phyloP scores from a whole-genome alignment of 2,888 invertebrate species.

The Agriopis aurantiaria region DNA sequence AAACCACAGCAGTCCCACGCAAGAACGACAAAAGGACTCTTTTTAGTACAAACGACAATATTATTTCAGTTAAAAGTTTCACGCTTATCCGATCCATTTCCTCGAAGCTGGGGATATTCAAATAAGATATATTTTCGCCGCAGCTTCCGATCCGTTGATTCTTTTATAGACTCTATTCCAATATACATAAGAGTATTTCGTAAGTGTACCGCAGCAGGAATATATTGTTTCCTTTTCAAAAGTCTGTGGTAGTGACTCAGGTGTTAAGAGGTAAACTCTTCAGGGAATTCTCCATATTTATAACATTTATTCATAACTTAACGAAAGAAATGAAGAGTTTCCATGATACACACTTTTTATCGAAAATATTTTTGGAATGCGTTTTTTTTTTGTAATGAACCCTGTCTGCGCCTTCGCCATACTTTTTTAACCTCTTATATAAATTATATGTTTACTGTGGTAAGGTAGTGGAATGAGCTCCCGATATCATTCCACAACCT shows the following conservation, averaged over 20 bases:
- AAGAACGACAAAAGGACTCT: conserved; percentile 49
- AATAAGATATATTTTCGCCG: conserved; percentile 71
- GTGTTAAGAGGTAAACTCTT: conserved; percentile 43
- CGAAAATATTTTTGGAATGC: conserved; percentile 7
- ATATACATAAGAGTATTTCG: conserved; percentile 54
- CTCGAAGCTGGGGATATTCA: conserved; percentile 67
- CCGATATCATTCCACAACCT: no score
- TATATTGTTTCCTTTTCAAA: conserved; percentile 54
- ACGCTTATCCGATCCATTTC: conserved; percentile 73
- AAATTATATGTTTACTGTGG: no score
- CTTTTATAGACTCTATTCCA: conserved; percentile 62
- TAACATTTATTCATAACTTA: conserved; percentile 36
- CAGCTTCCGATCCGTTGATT: conserved; percentile 57
- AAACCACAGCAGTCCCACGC: conserved; percentile 47
- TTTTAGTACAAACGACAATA: conserved; percentile 69
- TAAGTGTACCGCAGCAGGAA: conserved; percentile 42
- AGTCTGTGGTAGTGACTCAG: conserved; percentile 53
- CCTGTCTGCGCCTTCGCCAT: background rate
- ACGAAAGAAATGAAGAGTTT: conserved; percentile 45
- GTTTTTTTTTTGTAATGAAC: background rate
- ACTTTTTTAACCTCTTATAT: no score
- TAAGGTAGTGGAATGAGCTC: background rate
- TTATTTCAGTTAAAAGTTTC: conserved; percentile 79
- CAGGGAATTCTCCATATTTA: conserved; percentile 34
- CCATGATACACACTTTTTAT: conserved; percentile 12